Base-by-base conservation (phyloP, 2,797 vertebrate genomes). In the Phataginus tetradactyla region DNA sequence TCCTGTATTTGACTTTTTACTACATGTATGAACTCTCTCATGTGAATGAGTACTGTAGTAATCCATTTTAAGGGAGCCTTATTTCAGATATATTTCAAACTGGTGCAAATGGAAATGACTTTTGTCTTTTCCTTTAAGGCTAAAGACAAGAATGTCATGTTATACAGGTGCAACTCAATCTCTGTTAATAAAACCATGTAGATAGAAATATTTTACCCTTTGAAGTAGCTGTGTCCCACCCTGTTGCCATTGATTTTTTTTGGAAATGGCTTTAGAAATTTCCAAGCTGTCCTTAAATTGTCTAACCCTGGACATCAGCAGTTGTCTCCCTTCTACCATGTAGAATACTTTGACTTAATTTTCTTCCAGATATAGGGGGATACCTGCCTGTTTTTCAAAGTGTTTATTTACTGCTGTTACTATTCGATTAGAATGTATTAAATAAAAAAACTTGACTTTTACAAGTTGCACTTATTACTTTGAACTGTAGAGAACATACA, bases 251-350 rank as follows among this genome's bases (percentile, higher is more conserved):
- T 96, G 97, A 96, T 87, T 98, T 96, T 98, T 96, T 98, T 98
- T 94, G 71, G 90, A 96, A 96, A 97, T 98, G 97, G 98, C 96
- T 97, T 90, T 98, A 95, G 94, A 97, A 96, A 93, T 97, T 94
- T 89, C 77, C 94, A 84, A 4, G 34, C 96, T 97, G 92, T 96
- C 97, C 84, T 97, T 94, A 97, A 96, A 97, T 66, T 98, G 94
- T 97, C 94, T 97, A 94, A 97, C 96, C 96, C 93, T 97, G 97
- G 97, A 97, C 98, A 97, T 97, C 95, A 97, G 97, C 97, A 98
- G 97, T 98, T 98, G 95, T 72, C 94, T 98, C 98, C 97, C 98
- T 98, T 99, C 98, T 99, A 98, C 99, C 98, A 80, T 98, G 98
- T 99, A 99, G 99, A 99, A 98, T 97, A 94, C 97, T 97, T 97